Evolutionary conservation across 2,888 invertebrate genomes (phyloP).

Genomic region (Hyppa rectilinea): DNA sequence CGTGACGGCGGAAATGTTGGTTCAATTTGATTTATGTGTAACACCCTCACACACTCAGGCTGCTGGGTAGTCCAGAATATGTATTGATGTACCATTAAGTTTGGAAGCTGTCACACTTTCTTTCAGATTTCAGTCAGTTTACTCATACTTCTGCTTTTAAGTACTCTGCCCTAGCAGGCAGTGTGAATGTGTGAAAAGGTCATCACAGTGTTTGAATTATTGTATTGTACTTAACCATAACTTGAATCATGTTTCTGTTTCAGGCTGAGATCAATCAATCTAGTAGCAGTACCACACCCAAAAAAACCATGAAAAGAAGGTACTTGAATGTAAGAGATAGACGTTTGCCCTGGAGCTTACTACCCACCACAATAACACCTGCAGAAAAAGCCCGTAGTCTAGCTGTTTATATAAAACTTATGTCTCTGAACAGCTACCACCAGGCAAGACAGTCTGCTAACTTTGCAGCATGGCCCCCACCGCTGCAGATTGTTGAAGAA

Average conservation of each 20-base stretch:
- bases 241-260: conserved; percentile 11
- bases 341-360: conserved; percentile 87
- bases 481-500: conserved; percentile 85
- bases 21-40: conserved; percentile 13
- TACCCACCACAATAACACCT: conserved; percentile 80
- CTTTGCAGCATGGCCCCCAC: conserved; percentile 85
- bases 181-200: conserved; percentile 1
- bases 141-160: background rate
- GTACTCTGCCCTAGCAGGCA: background rate
- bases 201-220: background rate
- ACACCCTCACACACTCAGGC: background rate
- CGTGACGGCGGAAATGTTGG: conserved; percentile 47
- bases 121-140: background rate
- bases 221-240: background rate
- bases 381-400: conserved; percentile 85
- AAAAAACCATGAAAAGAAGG: conserved; percentile 81
- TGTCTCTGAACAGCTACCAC: conserved; percentile 85
- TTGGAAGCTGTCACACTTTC: background rate
- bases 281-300: conserved; percentile 53
- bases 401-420: conserved; percentile 85
- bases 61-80: background rate
- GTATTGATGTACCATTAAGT: background rate
- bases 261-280: conserved; percentile 71
- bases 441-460: conserved; percentile 83
- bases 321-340: conserved; percentile 85